A percentile compares a stretch with the other conserved stretches of the same genome.
phyloP scores from a whole-genome alignment of 1,140 invertebrate genomes.

The Zaprionus tsacasi region DNA sequence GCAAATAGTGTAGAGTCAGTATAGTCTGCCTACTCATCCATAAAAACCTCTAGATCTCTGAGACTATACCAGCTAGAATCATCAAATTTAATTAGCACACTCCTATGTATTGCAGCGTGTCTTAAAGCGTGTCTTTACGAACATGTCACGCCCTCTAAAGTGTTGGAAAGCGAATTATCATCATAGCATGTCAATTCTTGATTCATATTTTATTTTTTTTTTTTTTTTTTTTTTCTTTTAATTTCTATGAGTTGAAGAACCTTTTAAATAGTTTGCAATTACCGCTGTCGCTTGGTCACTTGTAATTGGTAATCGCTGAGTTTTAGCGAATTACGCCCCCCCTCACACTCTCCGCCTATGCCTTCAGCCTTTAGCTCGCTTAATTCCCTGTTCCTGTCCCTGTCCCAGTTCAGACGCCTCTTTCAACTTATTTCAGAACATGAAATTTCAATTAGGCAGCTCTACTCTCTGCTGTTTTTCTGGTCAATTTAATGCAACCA shows the following conservation, averaged over 20 bases:
- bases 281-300: background rate
- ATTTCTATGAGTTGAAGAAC: background rate
- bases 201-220: background rate
- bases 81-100: too few relatives aligned
- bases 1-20: too few relatives aligned
- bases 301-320: slow-evolving; percentile 13
- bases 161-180: background rate
- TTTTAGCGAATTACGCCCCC: slow-evolving; percentile 27
- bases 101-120: too few relatives aligned
- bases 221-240: background rate
- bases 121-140: too few relatives aligned
- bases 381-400: slow-evolving; percentile 13
- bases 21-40: too few relatives aligned
- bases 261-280: background rate
- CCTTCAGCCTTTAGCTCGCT: too few relatives aligned
- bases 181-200: background rate
- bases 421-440: slow-evolving; percentile 68
- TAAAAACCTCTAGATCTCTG: too few relatives aligned
- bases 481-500: slow-evolving; percentile 79
- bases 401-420: slow-evolving; percentile 24
- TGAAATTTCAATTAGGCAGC: slow-evolving; percentile 81
- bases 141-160: too few relatives aligned
- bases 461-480: slow-evolving; percentile 72
- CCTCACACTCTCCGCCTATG: too few relatives aligned
- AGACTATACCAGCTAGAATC: too few relatives aligned